Evolutionary conservation across 2,113 vertebrate species (phyloP).

Genomic region (Variabilichromis moorii): DNA sequence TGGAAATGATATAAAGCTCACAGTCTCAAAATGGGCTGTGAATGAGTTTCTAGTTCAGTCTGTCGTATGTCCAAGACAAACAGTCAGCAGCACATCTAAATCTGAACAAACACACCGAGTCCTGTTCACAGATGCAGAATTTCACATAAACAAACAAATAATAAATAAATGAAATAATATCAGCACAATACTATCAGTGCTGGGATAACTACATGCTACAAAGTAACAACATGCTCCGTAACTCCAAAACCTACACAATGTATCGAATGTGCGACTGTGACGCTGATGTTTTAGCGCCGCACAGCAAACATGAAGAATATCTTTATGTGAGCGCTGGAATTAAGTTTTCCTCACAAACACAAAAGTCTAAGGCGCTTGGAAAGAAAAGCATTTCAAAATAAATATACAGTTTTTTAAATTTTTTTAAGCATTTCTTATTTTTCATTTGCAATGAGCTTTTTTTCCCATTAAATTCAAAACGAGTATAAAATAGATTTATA

Average conservation of each 20-base stretch:
- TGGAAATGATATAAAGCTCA: background rate
- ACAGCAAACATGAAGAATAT: background rate
- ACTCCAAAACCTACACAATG: background rate
- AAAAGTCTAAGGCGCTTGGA: background rate
- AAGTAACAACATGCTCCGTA: background rate
- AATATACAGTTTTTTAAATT: background rate
- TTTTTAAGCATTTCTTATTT: background rate
- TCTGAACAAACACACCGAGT: background rate
- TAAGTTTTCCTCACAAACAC: accelerated
- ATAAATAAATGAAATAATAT: accelerated
- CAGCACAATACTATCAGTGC: background rate
- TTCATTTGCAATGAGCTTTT: background rate
- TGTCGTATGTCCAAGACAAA: background rate
- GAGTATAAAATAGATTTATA: background rate
- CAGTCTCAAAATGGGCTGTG: background rate
- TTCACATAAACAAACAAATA: background rate
- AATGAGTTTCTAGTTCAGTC: background rate
- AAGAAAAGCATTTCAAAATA: background rate
- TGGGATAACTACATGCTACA: background rate
- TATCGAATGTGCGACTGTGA: background rate
- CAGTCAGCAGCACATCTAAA: background rate
- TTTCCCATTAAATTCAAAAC: background rate
- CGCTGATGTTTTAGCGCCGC: background rate
- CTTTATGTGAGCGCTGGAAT: accelerated
- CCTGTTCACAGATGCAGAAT: background rate